Percentiles rank a stretch among this genome's conserved stretches.
phyloP scores from a whole-genome alignment of 2,113 vertebrate genomes.

The Poicephalus meyeri region DNA sequence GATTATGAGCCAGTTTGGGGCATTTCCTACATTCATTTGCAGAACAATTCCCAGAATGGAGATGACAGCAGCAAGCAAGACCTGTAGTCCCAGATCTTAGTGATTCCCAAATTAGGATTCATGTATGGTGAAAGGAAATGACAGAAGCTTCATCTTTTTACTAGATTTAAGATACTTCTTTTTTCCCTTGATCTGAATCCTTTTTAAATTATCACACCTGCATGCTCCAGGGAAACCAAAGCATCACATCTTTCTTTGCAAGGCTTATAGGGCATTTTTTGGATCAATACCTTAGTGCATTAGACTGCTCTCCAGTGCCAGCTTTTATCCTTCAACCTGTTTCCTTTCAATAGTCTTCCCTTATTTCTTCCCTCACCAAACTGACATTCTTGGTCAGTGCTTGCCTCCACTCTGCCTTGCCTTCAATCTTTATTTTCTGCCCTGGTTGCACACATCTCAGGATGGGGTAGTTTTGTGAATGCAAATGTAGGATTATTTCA shows the following conservation, averaged over 20 bases:
- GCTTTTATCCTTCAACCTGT: not conserved
- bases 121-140: not conserved
- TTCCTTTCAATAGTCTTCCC: not conserved
- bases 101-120: not conserved
- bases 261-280: not conserved
- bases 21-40: not conserved
- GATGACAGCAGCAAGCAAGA: not conserved
- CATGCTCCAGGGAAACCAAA: not conserved
- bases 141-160: not conserved
- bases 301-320: not conserved
- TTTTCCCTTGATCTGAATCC: not conserved
- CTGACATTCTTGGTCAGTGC: not conserved
- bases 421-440: not conserved
- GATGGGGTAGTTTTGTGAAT: conserved; percentile 5
- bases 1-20: rapidly evolving
- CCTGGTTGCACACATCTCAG: not conserved
- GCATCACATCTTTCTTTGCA: not conserved
- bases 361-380: not conserved
- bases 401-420: not conserved
- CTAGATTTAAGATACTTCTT: not conserved
- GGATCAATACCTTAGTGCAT: not conserved
- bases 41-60: not conserved
- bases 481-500: conserved; percentile 48
- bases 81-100: not conserved
- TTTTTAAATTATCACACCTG: not conserved